phyloP scores from a whole-genome alignment of 2,797 vertebrate genomes.

The Otolemur crassicaudatus region DNA sequence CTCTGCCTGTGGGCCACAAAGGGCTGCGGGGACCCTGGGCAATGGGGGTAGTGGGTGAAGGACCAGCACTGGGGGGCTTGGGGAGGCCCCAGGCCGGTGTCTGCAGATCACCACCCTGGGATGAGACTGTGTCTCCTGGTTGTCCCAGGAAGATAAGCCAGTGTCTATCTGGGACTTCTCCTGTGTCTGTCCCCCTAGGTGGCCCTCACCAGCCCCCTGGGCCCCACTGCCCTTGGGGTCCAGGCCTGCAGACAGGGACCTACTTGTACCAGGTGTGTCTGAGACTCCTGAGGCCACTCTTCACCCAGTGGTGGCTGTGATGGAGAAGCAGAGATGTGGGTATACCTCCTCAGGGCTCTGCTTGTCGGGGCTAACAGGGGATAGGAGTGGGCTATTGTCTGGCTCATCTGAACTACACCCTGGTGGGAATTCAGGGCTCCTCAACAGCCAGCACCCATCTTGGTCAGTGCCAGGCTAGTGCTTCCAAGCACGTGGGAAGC shows the following conservation, averaged over 20 bases:
- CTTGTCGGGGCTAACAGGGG: neutral
- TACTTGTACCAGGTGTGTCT: accelerated
- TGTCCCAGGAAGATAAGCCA: neutral
- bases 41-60: too few relatives aligned
- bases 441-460: too few relatives aligned
- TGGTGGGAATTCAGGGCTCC: neutral
- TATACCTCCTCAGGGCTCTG: too few relatives aligned
- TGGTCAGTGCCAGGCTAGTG: too few relatives aligned
- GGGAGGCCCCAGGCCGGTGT: neutral
- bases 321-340: neutral
- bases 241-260: neutral
- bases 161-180: neutral
- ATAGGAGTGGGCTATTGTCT: neutral
- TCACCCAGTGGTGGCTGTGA: neutral
- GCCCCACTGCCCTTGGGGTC: too few relatives aligned
- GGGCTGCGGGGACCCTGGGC: too few relatives aligned
- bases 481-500: too few relatives aligned
- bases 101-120: neutral
- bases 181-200: neutral
- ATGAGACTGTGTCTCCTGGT: accelerated
- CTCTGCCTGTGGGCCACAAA: too few relatives aligned
- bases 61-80: neutral
- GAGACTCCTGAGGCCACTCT: neutral
- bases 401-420: neutral
- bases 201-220: neutral